Percentiles rank a stretch among this genome's conserved stretches.
Evolutionary conservation across 2,113 vertebrate genomes (phyloP).

Genomic region (Sterna hirundo): DNA sequence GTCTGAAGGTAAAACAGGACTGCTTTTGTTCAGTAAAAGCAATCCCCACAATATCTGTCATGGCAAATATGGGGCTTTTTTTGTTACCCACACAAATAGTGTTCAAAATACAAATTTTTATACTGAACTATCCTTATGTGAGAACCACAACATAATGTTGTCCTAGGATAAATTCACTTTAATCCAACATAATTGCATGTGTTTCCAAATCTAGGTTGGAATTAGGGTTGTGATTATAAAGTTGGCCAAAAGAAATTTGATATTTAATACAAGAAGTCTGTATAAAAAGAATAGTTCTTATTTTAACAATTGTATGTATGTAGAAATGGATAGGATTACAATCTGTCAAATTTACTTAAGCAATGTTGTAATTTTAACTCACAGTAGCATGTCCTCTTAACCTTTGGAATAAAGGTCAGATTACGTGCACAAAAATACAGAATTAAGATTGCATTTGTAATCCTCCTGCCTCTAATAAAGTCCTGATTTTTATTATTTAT

Average conservation of each 20-base stretch:
- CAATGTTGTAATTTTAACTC: not conserved
- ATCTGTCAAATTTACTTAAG: not conserved
- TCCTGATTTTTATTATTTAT: not conserved
- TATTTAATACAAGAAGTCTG: not conserved
- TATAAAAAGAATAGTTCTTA: not conserved
- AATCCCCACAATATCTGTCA: not conserved
- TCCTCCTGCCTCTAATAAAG: not conserved
- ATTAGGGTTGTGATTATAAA: not conserved
- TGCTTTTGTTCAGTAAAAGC: not conserved
- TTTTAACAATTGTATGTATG: not conserved
- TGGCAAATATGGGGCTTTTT: not conserved
- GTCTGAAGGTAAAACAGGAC: not conserved
- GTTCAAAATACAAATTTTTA: not conserved
- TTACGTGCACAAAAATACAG: not conserved
- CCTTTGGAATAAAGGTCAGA: not conserved
- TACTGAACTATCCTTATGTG: not conserved
- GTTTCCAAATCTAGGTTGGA: not conserved
- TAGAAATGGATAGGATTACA: not conserved
- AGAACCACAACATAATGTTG: not conserved
- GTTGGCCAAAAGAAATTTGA: not conserved
- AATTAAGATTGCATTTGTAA: not conserved
- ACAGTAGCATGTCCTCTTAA: not conserved
- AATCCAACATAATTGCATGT: not conserved
- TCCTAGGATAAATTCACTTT: not conserved
- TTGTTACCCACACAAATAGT: not conserved